A percentile compares a stretch with the other conserved stretches of the same genome.
These are phyloP conservation scores for Camponotus floridanus DNA, from an alignment of 1,140 invertebrate species.

Conservation along the genomic window DNA sequence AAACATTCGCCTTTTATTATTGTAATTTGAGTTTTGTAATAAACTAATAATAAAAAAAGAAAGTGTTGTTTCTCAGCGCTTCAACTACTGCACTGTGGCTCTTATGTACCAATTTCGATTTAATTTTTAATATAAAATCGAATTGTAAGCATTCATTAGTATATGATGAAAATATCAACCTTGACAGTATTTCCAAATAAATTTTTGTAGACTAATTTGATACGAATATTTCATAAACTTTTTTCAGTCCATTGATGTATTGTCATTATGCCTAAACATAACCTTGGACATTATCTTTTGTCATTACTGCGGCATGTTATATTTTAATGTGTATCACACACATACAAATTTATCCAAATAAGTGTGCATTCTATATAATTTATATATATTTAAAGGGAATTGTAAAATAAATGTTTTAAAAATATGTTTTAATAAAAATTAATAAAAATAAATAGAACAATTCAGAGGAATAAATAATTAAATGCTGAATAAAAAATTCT, in stretches of 20 bases:
- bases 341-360: conserved; percentile 1
- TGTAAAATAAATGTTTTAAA: not conserved
- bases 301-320: not conserved
- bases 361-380: not conserved
- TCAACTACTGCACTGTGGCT: too few species aligned
- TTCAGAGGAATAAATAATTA: not conserved
- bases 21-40: too few species aligned
- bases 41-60: too few species aligned
- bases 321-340: not conserved
- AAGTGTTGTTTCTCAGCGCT: too few species aligned
- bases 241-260: too few species aligned
- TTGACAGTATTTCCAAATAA: not conserved
- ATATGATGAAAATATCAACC: not conserved
- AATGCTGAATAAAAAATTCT: not conserved
- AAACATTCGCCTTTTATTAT: too few species aligned
- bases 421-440: not conserved
- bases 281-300: not conserved
- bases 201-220: not conserved
- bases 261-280: not conserved
- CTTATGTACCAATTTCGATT: too few species aligned
- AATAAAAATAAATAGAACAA: not conserved
- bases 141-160: not conserved
- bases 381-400: not conserved
- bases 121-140: not conserved
- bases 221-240: not conserved